Evolutionary conservation across 2,888 invertebrate species (phyloP), one percentile per base, ranked within the genome.

Genomic region (Tupiocoris notatus): DNA sequence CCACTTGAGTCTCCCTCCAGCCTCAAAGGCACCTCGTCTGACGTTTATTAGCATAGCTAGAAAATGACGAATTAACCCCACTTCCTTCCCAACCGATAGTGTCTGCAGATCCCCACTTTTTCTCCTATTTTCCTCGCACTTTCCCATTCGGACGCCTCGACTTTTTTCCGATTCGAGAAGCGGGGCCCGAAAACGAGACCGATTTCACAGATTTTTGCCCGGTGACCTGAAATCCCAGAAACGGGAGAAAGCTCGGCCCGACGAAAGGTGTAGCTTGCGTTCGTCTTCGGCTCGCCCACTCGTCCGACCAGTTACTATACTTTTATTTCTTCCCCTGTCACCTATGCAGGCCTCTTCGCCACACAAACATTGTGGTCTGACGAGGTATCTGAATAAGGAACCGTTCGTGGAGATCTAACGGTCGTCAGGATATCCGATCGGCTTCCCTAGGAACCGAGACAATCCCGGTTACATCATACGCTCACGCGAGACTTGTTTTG

Each of bases 161-260:
- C 58, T 54, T 25, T 59, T 61, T 59, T 59, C 59, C 63, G n/a
- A 21, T 39, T 61, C 20, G 25, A 24, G 17, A 12, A 39, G 39
- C 6, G 3, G 12, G 20, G 22, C 39, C 39, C 39, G 20, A 62
- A 63, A 73, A 73, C 73, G 73, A 73, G 73, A 63, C 73, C 73
- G 54, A 73, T 73, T 73, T 73, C 73, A 61, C 73, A 62, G 73
- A 63, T 73, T 73, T 65, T 73, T 73, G 73, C 73, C 73, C 54
- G 61, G 73, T 73, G 73, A 73, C 73, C 73, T 63, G 73, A 73
- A 73, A 73, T 39, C 63, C 73, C 73, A 73, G 73, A 73, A 73
- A 73, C 61, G 39, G 54, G 73, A 63, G 63, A 63, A 73, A 73
- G 62, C 63, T 73, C 21, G 22, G 54, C 62, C 39, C 23, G 24